Evolutionary conservation across 2,888 invertebrate species (phyloP).

Genomic region (Lasioglossum calceatum): DNA sequence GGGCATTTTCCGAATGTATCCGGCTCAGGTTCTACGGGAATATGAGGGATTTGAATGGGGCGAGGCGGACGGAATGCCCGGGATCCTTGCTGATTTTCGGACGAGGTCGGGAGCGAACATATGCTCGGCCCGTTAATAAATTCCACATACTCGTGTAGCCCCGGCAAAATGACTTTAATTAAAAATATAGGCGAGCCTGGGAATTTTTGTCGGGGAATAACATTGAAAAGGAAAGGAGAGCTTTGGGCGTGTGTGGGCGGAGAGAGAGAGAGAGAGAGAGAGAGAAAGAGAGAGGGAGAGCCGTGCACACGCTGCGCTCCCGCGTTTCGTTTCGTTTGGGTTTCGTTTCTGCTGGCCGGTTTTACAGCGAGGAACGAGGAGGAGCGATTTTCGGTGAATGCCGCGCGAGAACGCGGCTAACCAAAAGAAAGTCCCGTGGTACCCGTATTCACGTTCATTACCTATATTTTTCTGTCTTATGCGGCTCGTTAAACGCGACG

Average conservation of each 20-base stretch:
- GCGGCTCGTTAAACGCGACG: conserved; percentile 69
- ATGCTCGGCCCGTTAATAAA: conserved; percentile 58
- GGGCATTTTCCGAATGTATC: neutral
- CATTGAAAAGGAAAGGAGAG: conserved; percentile 57
- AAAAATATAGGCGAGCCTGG: conserved; percentile 58
- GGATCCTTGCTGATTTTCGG: conserved; percentile 49
- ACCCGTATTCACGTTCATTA: conserved; percentile 68
- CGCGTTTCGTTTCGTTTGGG: conserved; percentile 3
- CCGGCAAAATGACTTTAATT: conserved; percentile 60
- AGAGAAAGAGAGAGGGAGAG: neutral
- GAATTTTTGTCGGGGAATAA: conserved; percentile 62
- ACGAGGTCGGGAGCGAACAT: conserved; percentile 26
- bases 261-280: neutral
- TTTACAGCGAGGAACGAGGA: conserved; percentile 34
- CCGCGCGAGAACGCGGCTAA: conserved; percentile 31
- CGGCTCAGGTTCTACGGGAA: neutral
- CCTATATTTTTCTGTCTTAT: conserved; percentile 72
- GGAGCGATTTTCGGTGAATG: conserved; percentile 61
- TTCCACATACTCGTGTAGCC: conserved; percentile 47
- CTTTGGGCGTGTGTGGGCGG: neutral
- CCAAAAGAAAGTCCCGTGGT: conserved; percentile 43
- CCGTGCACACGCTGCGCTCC: neutral
- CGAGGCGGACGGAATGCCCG: conserved; percentile 26
- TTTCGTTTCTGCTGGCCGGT: conserved; percentile 21
- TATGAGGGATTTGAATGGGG: conserved; percentile 16